phyloP scores from a whole-genome alignment of 2,113 vertebrate species.

The Nansenia antarctica region DNA sequence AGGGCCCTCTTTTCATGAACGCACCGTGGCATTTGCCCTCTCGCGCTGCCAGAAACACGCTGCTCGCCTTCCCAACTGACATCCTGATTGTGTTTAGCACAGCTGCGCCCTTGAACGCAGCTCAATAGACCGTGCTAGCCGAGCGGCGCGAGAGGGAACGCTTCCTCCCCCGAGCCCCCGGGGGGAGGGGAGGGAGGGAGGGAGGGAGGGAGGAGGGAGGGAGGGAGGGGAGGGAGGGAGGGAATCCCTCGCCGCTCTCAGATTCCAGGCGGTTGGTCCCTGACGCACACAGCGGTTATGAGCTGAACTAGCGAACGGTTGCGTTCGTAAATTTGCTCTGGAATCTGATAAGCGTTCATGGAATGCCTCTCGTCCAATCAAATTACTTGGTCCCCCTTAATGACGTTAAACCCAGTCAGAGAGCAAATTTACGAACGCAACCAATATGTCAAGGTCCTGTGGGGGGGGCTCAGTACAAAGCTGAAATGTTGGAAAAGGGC shows the following conservation, averaged over 20 bases:
- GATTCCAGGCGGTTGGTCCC: not conserved
- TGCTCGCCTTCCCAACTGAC: not conserved
- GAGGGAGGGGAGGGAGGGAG: no score
- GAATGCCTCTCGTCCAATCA: no score
- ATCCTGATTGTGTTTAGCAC: not conserved
- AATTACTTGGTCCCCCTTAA: no score
- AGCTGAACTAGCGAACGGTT: no score
- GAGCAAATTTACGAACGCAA: no score
- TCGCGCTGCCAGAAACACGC: not conserved
- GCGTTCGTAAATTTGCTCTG: no score
- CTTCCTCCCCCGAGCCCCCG: no score
- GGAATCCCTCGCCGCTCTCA: not conserved
- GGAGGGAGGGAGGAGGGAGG: no score
- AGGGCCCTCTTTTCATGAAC: not conserved
- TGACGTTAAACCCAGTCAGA: no score
- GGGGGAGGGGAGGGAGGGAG: no score
- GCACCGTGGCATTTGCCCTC: not conserved
- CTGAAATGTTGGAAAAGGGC: not conserved
- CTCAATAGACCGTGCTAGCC: not conserved
- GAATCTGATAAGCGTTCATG: no score
- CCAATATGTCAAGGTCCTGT: not conserved
- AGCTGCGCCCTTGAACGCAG: not conserved
- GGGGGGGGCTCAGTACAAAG: not conserved
- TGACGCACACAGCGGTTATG: not conserved
- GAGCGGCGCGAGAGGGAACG: not conserved